Percentiles rank a stretch among this genome's conserved stretches.
Evolutionary conservation across 1,140 invertebrate genomes (phyloP).

Genomic region (Dendrolimus kikuchii): DNA sequence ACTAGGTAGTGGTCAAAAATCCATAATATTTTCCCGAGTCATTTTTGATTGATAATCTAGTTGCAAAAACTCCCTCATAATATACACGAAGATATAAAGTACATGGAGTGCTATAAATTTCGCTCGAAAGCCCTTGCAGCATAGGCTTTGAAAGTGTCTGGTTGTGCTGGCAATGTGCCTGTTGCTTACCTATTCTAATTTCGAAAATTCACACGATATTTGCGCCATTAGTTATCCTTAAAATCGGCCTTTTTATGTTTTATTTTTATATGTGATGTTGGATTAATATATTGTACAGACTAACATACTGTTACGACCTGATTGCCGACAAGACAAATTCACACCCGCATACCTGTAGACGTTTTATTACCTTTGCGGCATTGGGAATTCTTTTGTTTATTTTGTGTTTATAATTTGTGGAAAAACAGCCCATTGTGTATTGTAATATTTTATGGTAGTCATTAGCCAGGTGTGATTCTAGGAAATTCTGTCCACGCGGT

Average conservation of each 20-base stretch:
- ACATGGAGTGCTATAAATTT: conserved; percentile 21
- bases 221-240: conserved; percentile 10
- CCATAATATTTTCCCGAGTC: conserved; percentile 14
- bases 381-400: too few species aligned
- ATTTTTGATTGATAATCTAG: conserved; percentile 13
- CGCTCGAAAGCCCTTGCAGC: conserved; percentile 10
- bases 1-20: neutral
- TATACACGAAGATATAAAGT: conserved; percentile 20
- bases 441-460: too few species aligned
- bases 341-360: too few species aligned
- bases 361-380: too few species aligned
- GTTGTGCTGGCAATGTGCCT: conserved; percentile 10
- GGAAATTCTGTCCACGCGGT: too few species aligned
- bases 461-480: too few species aligned
- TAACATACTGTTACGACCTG: neutral
- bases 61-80: conserved; percentile 23
- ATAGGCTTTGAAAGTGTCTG: conserved; percentile 8
- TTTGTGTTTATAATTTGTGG: too few species aligned
- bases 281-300: neutral
- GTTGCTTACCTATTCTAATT: conserved; percentile 10
- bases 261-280: conserved; percentile 2
- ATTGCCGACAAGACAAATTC: too few species aligned
- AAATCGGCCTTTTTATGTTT: conserved; percentile 6
- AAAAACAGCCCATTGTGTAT: too few species aligned
- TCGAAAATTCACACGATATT: conserved; percentile 12